Percentiles rank a stretch among this genome's conserved stretches.
Conservation (phyloP, 2,888 invertebrate genomes). For the Drosophila monieri region DNA sequence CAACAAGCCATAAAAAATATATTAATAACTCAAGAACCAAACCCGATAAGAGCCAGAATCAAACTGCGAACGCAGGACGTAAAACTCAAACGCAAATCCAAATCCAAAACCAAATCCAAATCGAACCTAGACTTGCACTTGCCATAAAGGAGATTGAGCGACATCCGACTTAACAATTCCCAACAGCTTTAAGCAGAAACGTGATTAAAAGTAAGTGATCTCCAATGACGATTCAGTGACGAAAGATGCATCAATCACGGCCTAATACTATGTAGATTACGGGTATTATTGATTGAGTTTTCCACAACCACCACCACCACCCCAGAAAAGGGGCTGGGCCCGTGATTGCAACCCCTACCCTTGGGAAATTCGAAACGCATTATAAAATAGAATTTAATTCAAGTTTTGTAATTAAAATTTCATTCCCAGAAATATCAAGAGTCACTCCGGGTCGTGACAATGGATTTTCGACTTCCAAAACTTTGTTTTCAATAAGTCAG, state of each 20-base stretch:
- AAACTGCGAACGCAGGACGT: constrained; percentile 33
- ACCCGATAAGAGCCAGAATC: constrained; percentile 42
- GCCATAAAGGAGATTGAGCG: constrained; percentile 4
- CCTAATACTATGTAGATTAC: constrained; percentile 50
- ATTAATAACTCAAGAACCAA: constrained; percentile 44
- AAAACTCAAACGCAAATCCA: constrained; percentile 35
- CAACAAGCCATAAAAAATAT: constrained; percentile 56
- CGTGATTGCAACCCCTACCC: constrained; percentile 18
- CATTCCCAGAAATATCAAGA: constrained; percentile 34
- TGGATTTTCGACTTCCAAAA: constrained; percentile 50
- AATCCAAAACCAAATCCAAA: not conserved
- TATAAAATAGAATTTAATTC: constrained; percentile 1
- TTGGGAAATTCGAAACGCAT: constrained; percentile 22
- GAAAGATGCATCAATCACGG: constrained; percentile 65
- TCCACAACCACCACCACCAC: constrained; percentile 4
- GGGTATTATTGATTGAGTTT: constrained; percentile 69
- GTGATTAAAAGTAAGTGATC: constrained; percentile 70
- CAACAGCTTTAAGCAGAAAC: constrained; percentile 44
- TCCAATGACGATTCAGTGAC: constrained; percentile 22
- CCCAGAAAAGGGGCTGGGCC: not conserved
- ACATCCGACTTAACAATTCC: constrained; percentile 15
- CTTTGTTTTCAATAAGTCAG: constrained; percentile 17
- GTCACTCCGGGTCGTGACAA: constrained; percentile 66
- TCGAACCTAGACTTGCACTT: constrained; percentile 39
- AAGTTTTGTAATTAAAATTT: constrained; percentile 15